phyloP scores from a whole-genome alignment of 2,888 invertebrate genomes.

The Agriopis aurantiaria region DNA sequence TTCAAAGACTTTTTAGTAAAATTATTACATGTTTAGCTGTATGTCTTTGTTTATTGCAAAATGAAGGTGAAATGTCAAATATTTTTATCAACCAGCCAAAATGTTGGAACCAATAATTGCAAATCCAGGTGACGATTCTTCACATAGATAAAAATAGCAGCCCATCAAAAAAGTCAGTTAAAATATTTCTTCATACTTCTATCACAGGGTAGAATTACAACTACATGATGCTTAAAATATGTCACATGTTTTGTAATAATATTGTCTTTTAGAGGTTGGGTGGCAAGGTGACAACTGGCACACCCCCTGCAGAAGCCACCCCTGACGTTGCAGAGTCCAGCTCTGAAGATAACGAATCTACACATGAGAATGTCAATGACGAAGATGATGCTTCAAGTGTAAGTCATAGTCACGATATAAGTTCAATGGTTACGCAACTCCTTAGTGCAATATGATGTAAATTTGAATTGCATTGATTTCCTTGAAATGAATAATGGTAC shows the following conservation, averaged over 20 bases:
- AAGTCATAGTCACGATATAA: constrained; percentile 44
- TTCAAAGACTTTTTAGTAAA: constrained; percentile 37
- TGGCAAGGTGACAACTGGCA: constrained; percentile 70
- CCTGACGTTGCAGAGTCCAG: constrained; percentile 58
- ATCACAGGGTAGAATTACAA: no score
- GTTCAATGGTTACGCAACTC: background rate
- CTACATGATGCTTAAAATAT: background rate
- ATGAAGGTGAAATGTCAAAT: no score
- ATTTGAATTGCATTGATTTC: no score
- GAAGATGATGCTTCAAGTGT: constrained; percentile 68
- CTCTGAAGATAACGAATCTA: constrained; percentile 62
- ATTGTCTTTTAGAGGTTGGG: constrained; percentile 69
- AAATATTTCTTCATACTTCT: no score
- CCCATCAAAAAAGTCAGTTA: no score
- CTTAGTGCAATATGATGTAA: background rate
- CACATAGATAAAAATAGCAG: no score
- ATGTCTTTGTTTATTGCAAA: no score
- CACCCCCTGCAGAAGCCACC: constrained; percentile 57
- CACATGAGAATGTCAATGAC: constrained; percentile 62
- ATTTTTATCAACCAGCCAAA: no score
- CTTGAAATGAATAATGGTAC: no score
- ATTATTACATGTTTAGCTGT: background rate
- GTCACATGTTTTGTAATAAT: constrained; percentile 5
- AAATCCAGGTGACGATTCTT: no score
- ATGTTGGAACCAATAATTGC: no score